Evolutionary conservation across 2,888 invertebrate genomes (phyloP).

Genomic region (Orchestes rusci): DNA sequence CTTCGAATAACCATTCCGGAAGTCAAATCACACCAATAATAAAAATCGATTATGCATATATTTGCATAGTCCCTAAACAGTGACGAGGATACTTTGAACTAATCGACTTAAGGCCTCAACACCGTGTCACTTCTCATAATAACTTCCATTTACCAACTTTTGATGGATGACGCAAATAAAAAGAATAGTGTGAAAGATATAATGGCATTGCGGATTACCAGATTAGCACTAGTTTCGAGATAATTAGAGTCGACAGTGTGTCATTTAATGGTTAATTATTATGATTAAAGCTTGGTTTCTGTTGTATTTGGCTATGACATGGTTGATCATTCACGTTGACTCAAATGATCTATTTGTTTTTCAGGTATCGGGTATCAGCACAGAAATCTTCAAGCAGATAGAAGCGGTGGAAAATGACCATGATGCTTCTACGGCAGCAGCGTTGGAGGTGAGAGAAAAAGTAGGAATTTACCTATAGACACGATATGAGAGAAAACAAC

Average conservation of each 20-base stretch:
- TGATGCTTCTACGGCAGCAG: constrained; percentile 87
- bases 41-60: too few relatives aligned
- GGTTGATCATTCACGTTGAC: too few relatives aligned
- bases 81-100: constrained; percentile 6
- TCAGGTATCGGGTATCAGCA: constrained; percentile 91
- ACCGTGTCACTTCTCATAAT: constrained; percentile 6
- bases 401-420: constrained; percentile 95
- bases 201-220: neutral
- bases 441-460: constrained; percentile 67
- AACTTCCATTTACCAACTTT: constrained; percentile 6
- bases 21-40: too few relatives aligned
- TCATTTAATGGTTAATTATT: neutral
- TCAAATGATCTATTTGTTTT: too few relatives aligned
- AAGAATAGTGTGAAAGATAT: neutral
- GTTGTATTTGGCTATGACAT: too few relatives aligned
- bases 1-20: too few relatives aligned
- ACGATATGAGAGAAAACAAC: too few relatives aligned
- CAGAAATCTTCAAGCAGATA: constrained; percentile 95
- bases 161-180: constrained; percentile 6
- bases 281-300: too few relatives aligned
- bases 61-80: too few relatives aligned
- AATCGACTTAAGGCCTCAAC: constrained; percentile 9
- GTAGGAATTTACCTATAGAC: too few relatives aligned
- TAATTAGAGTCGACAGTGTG: neutral
- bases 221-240: neutral